Conservation (phyloP, 2,113 vertebrate genomes). For the Saguinus midas region DNA sequence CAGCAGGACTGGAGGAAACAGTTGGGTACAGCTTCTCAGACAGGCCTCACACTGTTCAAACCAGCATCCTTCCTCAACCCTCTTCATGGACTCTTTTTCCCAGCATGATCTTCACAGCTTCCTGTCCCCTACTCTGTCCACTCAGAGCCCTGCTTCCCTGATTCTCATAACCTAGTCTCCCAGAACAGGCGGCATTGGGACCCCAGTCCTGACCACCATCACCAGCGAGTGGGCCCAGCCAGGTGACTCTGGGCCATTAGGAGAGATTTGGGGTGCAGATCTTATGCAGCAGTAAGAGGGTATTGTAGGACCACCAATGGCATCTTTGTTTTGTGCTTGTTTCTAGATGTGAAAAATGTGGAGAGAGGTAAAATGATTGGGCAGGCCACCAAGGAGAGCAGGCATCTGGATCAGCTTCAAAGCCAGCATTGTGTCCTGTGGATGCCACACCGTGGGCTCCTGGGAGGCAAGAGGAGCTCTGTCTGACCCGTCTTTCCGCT, state of each 20-base stretch:
- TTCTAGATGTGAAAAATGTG: neutral
- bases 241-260: no score
- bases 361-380: neutral
- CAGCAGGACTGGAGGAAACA: neutral
- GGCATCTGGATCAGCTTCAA: neutral
- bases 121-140: neutral
- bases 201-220: no score
- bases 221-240: no score
- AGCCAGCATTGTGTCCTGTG: neutral
- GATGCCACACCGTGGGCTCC: neutral
- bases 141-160: neutral
- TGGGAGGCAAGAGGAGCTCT: neutral
- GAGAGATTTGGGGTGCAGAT: neutral
- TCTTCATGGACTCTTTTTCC: neutral
- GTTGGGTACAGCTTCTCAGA: neutral
- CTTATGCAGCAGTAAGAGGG: neutral
- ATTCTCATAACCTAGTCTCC: neutral
- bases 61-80: neutral
- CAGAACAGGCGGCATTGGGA: neutral
- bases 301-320: neutral
- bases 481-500: neutral
- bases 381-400: neutral
- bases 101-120: neutral
- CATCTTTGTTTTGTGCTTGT: neutral
- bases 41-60: neutral